Evolutionary conservation across 2,797 vertebrate species (phyloP), one percentile per base, ranked within the genome.

Genomic region (Cuniculus paca): DNA sequence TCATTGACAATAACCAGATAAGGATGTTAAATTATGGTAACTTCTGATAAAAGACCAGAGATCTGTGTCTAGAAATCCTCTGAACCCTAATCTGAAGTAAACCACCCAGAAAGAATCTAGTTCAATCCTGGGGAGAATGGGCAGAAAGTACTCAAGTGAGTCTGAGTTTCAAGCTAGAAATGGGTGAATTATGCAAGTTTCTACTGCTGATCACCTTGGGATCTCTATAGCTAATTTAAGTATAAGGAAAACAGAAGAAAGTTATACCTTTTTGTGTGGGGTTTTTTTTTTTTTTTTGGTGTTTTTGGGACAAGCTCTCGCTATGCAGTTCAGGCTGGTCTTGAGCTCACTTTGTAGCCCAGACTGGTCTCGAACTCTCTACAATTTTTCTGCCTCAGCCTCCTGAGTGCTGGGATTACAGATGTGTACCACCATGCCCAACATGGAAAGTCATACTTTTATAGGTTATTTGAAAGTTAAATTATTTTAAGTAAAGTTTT

Each of bases 1-100:
- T 94, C 70, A 81, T 11, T 83, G 52, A 95, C 75, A 34, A 95
- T 95, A 77, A 77, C 45, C 63, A 93, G 87, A 83, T 75, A 91
- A 94, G 79, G 1, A 60, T 81, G 54, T 61, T 91, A 83, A 89
- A 90, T 90, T 97, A 16, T 24, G 26, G 24, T 84, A 60, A 60
- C 72, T 84, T 96, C 54, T 16, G 56, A 63, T 39, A 70, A 93
- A 94, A 90, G 83, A 82, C 8, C 63, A 39, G 84, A 65, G 12
- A 20, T 85, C 42, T 93, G 58, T 50, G 61, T 84, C 42, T 93
- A 78, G 88, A 96, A 91, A 90, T 31, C 5, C 52, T 84, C n/a
- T 58, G 58, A 90, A 93, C 63, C 22, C 24, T 87, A 36, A 90
- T 94, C 52, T 95, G 61, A 88, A 93, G 65, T 52, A 93, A 91